Base-by-base conservation (phyloP, 1,140 invertebrate genomes). In the Schlechtendalia chinensis region DNA sequence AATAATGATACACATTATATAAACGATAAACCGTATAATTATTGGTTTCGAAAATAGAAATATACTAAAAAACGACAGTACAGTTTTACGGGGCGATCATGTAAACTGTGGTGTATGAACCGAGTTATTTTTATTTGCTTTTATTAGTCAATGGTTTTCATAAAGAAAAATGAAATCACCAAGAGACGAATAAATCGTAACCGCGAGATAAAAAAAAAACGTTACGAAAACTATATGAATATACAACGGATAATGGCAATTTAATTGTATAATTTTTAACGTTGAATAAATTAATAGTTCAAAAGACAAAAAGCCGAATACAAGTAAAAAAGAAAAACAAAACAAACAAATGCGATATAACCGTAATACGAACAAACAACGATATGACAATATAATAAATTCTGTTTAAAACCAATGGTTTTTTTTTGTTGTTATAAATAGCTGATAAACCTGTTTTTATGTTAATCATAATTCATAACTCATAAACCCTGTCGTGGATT, bases 1-100 rank as follows among this genome's bases (percentile, higher is more conserved):
- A 47, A 24, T 69, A 65, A 65, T 39, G 22, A 47, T 69, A 69
- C 22, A 27, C 16, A 24, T 67, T 39, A n/a, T 65, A 39, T n/a
- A n/a, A 10, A n/a, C n/a, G 29, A 65, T n/a, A 11, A 39, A 39
- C 27, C 63, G 27, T 67, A 39, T 67, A 17, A 63, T 32, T 47
- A 74, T 74, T 56, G 17, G 27, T 32, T 74, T n/a, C 29, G 19
- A 19, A 56, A 74, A 56, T 8, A 19, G 27, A n/a, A 74, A 27
- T 54, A n/a, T 29, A 54, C 27, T 54, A 54, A 71, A 39, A 39
- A 32, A 8, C 12, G 19, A 24, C 0, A 16, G 11, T 8, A 8
- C 8, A 8, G 8, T 39, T 39, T 39, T 8, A 3, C 32, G 3
- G 32, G 32, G 32, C 8, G 8, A 39, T n/a, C n/a, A n/a, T n/a